These are phyloP conservation scores for Aleiodes sp. DNA, from an alignment of 1,140 invertebrate genomes.

Conservation along the genomic window DNA sequence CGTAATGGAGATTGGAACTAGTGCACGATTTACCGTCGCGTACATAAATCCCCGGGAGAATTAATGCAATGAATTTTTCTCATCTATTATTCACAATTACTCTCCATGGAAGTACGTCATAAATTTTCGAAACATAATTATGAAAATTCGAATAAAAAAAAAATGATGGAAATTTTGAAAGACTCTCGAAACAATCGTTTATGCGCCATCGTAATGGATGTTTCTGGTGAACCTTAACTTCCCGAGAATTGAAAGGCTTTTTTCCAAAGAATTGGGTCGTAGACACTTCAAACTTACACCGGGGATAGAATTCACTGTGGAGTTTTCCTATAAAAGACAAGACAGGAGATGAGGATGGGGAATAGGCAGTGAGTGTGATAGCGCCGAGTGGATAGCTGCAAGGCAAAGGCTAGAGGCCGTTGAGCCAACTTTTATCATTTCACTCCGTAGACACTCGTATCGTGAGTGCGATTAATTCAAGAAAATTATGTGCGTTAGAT, in stretches of 20 bases:
- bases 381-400: background rate
- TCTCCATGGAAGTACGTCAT: no score
- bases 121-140: no score
- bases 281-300: slow-evolving; percentile 30
- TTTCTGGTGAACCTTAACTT: background rate
- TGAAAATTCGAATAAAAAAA: no score
- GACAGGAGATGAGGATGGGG: background rate
- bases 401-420: background rate
- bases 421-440: slow-evolving; percentile 18
- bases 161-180: no score
- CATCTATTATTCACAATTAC: no score
- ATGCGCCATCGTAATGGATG: background rate
- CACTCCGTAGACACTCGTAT: background rate
- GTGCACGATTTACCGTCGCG: no score
- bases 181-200: no score
- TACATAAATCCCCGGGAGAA: no score
- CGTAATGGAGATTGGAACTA: no score
- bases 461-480: background rate
- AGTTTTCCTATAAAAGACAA: background rate
- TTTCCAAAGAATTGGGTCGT: slow-evolving; percentile 33
- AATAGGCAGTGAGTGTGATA: background rate
- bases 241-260: slow-evolving; percentile 18
- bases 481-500: no score
- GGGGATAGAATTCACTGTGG: slow-evolving; percentile 11
- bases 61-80: no score